Conservation (phyloP, 2,113 vertebrate species). For the Odocoileus virginianus region DNA sequence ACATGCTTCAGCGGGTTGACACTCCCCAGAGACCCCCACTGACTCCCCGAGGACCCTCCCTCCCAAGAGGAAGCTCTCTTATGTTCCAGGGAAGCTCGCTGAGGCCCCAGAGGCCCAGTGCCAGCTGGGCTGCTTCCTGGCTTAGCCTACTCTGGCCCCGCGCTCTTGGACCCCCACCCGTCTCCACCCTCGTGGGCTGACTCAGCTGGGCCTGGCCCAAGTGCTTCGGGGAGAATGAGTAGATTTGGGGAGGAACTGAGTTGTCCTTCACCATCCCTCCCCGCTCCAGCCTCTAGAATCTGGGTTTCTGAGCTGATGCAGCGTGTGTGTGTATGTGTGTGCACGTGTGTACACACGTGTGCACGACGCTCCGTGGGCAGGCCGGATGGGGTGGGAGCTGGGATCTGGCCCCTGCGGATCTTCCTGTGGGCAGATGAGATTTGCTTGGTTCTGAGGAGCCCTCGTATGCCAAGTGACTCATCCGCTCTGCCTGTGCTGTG, state of each 20-base stretch:
- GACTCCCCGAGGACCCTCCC: background rate
- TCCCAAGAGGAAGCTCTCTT: background rate
- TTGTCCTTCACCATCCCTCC: background rate
- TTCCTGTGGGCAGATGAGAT: conserved; percentile 50
- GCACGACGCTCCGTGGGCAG: background rate
- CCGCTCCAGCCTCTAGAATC: background rate
- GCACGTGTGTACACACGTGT: background rate
- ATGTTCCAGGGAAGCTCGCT: background rate
- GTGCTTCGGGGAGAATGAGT: background rate
- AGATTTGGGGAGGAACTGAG: background rate
- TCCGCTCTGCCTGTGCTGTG: background rate
- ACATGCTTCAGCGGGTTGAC: background rate
- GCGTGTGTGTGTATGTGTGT: background rate
- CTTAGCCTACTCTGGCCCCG: background rate
- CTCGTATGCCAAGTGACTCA: conserved; percentile 65
- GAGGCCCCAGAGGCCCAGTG: background rate
- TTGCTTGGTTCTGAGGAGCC: background rate
- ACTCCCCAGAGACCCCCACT: background rate
- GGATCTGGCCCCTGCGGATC: background rate
- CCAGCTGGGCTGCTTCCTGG: background rate
- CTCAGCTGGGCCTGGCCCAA: background rate
- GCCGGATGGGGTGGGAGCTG: background rate
- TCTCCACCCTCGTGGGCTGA: background rate
- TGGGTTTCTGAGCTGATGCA: background rate
- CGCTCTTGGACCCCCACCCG: background rate